Evolutionary conservation across 1,140 invertebrate genomes (phyloP).

Genomic region (Cyrtorhinus lividipennis): DNA sequence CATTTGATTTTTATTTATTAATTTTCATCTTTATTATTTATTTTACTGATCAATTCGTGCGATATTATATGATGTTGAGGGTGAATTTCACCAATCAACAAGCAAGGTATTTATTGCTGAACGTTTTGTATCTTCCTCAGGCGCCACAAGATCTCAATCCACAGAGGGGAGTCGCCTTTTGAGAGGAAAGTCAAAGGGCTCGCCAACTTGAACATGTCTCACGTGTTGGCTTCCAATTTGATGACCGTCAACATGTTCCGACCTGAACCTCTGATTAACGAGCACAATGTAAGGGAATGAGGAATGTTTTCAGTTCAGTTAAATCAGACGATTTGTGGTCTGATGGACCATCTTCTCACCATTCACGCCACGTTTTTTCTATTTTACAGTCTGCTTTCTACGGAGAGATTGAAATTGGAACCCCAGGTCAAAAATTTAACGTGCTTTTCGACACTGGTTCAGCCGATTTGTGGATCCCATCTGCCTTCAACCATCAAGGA

Average conservation of each 20-base stretch:
- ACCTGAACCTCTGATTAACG: neutral
- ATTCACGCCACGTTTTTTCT: neutral
- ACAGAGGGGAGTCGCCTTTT: neutral
- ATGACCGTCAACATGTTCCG: neutral
- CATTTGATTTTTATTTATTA: no score
- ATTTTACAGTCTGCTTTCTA: constrained; percentile 18
- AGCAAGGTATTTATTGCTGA: no score
- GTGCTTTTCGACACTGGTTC: constrained; percentile 20
- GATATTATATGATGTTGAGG: no score
- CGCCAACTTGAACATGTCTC: neutral
- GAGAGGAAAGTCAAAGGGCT: neutral
- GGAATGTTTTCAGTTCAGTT: no score
- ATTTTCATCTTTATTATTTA: no score
- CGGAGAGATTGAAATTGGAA: constrained; percentile 18
- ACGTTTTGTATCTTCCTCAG: no score
- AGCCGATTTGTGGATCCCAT: constrained; percentile 19
- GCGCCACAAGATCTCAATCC: neutral
- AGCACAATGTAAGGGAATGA: neutral
- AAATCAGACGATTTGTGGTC: no score
- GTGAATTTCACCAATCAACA: no score
- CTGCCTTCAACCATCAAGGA: neutral
- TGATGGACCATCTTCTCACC: no score
- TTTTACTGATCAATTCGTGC: no score
- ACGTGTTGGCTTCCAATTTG: neutral
- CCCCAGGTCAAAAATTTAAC: constrained; percentile 15